A percentile compares a stretch with the other conserved stretches of the same genome.
These are phyloP conservation scores for Actenoides lindsayi DNA, from an alignment of 2,113 vertebrate genomes.

Conservation along the genomic window DNA sequence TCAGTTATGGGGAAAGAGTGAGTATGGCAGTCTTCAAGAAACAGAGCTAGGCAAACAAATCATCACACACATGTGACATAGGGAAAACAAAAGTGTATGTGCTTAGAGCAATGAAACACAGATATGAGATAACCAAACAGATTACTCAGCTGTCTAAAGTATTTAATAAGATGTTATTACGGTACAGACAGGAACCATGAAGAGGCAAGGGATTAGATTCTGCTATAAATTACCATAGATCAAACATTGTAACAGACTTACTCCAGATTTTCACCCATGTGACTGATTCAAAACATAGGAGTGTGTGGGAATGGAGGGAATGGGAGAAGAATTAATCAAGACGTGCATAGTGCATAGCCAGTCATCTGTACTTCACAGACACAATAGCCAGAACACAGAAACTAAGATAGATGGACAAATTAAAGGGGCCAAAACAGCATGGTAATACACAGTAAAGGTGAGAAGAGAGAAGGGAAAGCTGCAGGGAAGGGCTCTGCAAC, in stretches of 20 bases:
- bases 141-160: background rate
- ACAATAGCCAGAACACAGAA: background rate
- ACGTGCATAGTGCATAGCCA: background rate
- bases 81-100: background rate
- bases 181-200: background rate
- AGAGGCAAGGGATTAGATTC: background rate
- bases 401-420: background rate
- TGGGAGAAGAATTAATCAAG: background rate
- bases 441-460: background rate
- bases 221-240: background rate
- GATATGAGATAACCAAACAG: background rate
- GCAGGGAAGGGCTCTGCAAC: background rate
- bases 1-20: background rate
- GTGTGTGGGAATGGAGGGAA: accelerated
- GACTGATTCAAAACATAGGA: background rate
- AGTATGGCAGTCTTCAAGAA: background rate
- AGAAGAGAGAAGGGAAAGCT: background rate
- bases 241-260: background rate
- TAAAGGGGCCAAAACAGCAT: background rate
- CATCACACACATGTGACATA: background rate
- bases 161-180: background rate
- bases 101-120: background rate
- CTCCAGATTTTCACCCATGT: background rate
- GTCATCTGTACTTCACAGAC: background rate
- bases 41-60: background rate